These are phyloP conservation scores for Graphium colonna DNA, from an alignment of 2,888 invertebrate genomes.

Conservation along the genomic window DNA sequence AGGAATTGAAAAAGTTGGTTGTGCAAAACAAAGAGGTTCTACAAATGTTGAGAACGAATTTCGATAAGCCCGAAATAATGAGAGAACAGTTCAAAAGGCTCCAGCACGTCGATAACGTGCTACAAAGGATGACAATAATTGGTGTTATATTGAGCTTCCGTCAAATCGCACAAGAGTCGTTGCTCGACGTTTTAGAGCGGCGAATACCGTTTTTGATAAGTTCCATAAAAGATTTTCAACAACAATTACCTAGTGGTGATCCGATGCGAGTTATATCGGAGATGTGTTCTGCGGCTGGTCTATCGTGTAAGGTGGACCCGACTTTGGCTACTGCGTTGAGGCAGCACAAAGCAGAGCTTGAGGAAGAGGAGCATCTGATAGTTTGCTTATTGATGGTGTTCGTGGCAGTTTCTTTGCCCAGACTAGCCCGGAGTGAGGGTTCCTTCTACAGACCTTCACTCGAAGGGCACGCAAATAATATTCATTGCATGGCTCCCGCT, in stretches of 20 bases:
- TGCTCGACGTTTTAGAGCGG: conserved; percentile 95
- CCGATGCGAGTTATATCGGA: conserved; percentile 95
- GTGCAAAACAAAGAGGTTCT: conserved; percentile 95
- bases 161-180: conserved; percentile 94
- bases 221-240: conserved; percentile 96
- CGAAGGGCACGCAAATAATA: conserved; percentile 98
- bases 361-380: conserved; percentile 95
- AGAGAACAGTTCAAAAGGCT: conserved; percentile 95
- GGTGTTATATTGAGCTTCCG: conserved; percentile 98
- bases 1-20: conserved; percentile 95
- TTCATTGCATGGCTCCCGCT: conserved; percentile 98
- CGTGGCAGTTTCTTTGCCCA: conserved; percentile 97
- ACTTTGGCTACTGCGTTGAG: conserved; percentile 94
- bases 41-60: conserved; percentile 94
- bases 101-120: conserved; percentile 95
- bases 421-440: conserved; percentile 93
- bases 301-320: conserved; percentile 96
- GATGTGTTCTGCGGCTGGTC: conserved; percentile 98
- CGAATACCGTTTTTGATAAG: conserved; percentile 97
- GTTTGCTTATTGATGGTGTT: conserved; percentile 99
- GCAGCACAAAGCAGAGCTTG: conserved; percentile 91
- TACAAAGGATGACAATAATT: conserved; percentile 98
- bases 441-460: conserved; percentile 93
- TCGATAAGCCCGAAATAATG: conserved; percentile 99
- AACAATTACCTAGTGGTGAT: conserved; percentile 94